Base-by-base conservation (phyloP, 2,888 invertebrate genomes). In the Synanthedon myopaeformis region DNA sequence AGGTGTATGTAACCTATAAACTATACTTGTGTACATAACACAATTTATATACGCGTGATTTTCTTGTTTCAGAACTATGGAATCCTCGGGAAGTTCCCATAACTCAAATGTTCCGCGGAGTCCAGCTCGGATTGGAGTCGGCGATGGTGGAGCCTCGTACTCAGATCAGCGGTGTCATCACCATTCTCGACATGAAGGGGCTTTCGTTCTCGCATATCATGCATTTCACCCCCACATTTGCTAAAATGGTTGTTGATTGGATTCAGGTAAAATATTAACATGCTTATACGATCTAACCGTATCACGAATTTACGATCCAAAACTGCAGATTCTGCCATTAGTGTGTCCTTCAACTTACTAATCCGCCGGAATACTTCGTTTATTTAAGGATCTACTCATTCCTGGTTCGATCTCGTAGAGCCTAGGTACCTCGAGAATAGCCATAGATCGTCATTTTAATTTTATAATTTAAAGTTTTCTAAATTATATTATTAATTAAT, bases 111-210 rank as follows among this genome's bases (percentile, higher is more conserved):
- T 93, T 94, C 69, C 90, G 92, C 54, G 90, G 91, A 0, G 86
- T 92, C 23, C 92, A 94, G 70, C 72, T 94, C 57, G 88, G 90
- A 0, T 77, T 95, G 53, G 92, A 93, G 72, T 91, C 92, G 0
- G 94, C 94, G 0, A 91, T 94, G 89, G 86, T 89, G n/a, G 95
- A 96, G 70, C 93, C 94, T 0, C 85, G 82, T 61, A 94, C 95
- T 0, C 95, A 95, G 82, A 90, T 95, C 54, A 89, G 90, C 56
- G 95, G 95, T 0, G 91, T 92, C 12, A 86, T 92, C 54, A 91
- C 93, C 14, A 89, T 95, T 48, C 78, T 95, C 52, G 93, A 95
- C 70, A 90, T 94, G 90, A 91, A 92, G 55, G 94, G 93, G 0
- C 79, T 95, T 5, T 89, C 92, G 0, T 80, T 95, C 60, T 88